These are phyloP conservation scores for Arvicanthis niloticus DNA, from an alignment of 2,113 vertebrate genomes.

Conservation along the genomic window DNA sequence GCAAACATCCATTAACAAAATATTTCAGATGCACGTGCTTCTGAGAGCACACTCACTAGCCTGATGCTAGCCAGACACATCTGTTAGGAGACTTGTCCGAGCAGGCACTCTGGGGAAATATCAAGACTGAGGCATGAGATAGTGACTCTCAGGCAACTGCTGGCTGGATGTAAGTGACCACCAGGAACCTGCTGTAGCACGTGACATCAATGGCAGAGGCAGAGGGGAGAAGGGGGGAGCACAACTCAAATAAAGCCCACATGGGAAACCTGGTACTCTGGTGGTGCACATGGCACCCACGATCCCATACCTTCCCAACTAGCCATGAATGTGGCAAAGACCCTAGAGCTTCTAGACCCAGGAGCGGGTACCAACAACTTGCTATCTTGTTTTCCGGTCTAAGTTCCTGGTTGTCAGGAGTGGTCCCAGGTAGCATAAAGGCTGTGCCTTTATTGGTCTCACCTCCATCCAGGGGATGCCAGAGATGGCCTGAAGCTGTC, in stretches of 20 bases:
- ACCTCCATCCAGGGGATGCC: no score
- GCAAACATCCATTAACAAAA: slow-evolving; percentile 57
- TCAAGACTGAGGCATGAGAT: rapidly evolving
- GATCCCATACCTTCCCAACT: no score
- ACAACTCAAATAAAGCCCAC: neutral
- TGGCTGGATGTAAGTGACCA: rapidly evolving
- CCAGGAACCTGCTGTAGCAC: rapidly evolving
- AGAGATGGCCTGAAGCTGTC: rapidly evolving
- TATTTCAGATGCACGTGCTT: neutral
- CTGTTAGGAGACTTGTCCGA: neutral
- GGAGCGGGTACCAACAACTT: neutral
- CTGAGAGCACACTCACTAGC: neutral
- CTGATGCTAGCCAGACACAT: neutral
- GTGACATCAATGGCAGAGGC: rapidly evolving
- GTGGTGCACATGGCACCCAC: rapidly evolving
- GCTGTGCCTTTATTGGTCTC: neutral
- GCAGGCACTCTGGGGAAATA: rapidly evolving
- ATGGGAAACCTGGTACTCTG: neutral
- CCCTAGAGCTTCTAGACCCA: neutral
- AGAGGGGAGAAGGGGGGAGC: no score
- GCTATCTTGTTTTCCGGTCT: neutral
- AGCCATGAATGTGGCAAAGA: neutral
- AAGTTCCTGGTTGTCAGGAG: rapidly evolving
- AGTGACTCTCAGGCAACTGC: rapidly evolving
- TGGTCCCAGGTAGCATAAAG: neutral